These are phyloP conservation scores for Strigamia maritima DNA, from an alignment of 2,888 invertebrate species.

Conservation along the genomic window DNA sequence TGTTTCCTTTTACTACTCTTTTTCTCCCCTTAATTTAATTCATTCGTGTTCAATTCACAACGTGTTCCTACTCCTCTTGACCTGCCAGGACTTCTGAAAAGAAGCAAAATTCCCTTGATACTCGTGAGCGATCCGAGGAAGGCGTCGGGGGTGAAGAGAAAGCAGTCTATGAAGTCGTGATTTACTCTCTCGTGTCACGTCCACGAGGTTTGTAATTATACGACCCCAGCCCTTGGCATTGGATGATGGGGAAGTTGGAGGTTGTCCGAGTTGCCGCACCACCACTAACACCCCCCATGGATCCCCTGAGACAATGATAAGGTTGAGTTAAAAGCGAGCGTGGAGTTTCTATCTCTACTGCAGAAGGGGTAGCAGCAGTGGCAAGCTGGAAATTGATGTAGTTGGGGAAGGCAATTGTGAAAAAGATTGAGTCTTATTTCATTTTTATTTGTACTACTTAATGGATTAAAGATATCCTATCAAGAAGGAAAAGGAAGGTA, in stretches of 20 bases:
- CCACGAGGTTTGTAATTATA: conserved; percentile 31
- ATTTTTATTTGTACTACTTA: conserved; percentile 22
- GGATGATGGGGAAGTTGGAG: conserved; percentile 12
- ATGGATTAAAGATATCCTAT: conserved; percentile 8
- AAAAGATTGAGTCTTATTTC: conserved; percentile 32
- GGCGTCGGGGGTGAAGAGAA: background rate
- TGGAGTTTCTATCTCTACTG: conserved; percentile 3
- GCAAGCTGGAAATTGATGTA: conserved; percentile 8
- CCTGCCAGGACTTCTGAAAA: conserved; percentile 25
- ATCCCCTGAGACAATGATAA: conserved; percentile 29
- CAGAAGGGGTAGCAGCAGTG: background rate
- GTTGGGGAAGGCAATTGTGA: conserved; percentile 21
- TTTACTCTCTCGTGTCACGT: conserved; percentile 32
- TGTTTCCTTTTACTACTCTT: background rate
- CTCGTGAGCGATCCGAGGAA: conserved; percentile 14
- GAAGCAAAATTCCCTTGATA: conserved; percentile 19
- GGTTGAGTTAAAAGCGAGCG: conserved; percentile 31
- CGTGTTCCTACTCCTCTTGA: conserved; percentile 4
- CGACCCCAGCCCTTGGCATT: conserved; percentile 17
- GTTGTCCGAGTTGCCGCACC: conserved; percentile 8
- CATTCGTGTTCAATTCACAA: conserved; percentile 28
- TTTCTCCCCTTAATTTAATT: background rate
- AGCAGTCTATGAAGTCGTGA: conserved; percentile 29
- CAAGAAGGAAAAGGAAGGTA: background rate
- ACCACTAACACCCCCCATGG: conserved; percentile 31